Conservation (phyloP, 2,888 invertebrate genomes). For the Hipparchia semele region DNA sequence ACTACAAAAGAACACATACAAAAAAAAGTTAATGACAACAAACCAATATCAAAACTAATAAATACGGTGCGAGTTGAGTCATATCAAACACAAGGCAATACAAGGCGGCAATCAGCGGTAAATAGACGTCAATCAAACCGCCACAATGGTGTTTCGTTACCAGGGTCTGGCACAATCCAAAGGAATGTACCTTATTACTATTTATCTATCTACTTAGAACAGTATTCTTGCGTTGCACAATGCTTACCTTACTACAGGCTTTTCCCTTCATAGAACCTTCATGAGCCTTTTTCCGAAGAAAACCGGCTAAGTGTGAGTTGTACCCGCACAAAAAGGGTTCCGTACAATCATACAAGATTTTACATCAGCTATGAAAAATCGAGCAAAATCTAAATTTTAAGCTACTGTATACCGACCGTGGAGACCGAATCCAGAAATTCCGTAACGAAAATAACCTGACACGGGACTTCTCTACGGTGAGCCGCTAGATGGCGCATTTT, state of each 20-base stretch:
- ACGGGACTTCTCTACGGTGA: too few species aligned
- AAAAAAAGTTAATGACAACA: conserved; percentile 14
- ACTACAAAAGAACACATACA: background rate
- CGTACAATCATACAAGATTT: too few species aligned
- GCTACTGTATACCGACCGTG: too few species aligned
- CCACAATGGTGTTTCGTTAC: conserved; percentile 37
- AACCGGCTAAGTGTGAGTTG: background rate
- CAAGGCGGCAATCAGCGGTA: conserved; percentile 38
- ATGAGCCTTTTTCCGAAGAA: background rate
- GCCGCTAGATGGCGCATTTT: too few species aligned
- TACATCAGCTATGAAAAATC: too few species aligned
- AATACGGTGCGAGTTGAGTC: conserved; percentile 6
- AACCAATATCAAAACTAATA: conserved; percentile 24
- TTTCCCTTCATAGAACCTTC: too few species aligned
- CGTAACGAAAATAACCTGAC: too few species aligned
- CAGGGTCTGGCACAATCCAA: conserved; percentile 20
- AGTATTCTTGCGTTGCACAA: conserved; percentile 14
- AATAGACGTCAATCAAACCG: conserved; percentile 35
- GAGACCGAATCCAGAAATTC: too few species aligned
- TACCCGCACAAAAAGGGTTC: background rate
- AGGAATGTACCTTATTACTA: background rate
- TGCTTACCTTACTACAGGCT: background rate
- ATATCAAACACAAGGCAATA: conserved; percentile 19
- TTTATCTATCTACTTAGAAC: background rate
- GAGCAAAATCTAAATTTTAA: background rate